Evolutionary conservation across 2,888 invertebrate genomes (phyloP).

Genomic region (Parochlus steinenii): DNA sequence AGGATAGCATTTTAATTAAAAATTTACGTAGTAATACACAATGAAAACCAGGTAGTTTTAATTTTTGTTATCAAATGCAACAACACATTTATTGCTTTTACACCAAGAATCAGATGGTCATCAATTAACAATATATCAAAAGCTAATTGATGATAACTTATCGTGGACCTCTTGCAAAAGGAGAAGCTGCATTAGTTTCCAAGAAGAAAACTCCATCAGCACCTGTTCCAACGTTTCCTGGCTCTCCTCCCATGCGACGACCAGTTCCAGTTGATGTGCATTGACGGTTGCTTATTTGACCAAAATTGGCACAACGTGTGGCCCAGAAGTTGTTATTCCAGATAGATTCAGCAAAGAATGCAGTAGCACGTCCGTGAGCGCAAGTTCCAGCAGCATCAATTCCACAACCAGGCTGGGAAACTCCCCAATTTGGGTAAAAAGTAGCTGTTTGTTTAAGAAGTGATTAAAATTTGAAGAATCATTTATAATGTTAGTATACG

Average conservation of each 20-base stretch:
- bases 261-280: conserved; percentile 9
- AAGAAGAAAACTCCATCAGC: conserved; percentile 24
- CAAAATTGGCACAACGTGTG: conserved; percentile 18
- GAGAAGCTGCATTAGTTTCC: conserved; percentile 20
- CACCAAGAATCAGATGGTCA: no score
- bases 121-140: no score
- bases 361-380: conserved; percentile 29
- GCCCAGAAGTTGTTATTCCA: conserved; percentile 21
- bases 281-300: conserved; percentile 18
- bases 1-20: no score
- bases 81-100: no score
- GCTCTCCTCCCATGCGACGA: conserved; percentile 19
- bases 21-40: no score
- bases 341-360: conserved; percentile 30
- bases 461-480: not conserved
- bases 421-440: conserved; percentile 30
- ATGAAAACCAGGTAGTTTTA: no score
- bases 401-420: conserved; percentile 35
- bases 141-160: no score
- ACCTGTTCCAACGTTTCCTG: conserved; percentile 17
- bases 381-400: conserved; percentile 26
- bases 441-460: not conserved
- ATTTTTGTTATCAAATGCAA: no score
- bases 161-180: conserved; percentile 21
- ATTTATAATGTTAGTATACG: no score